These are phyloP conservation scores for Sterrhoptilus dennistouni DNA, from an alignment of 2,113 vertebrate species.

Conservation along the genomic window DNA sequence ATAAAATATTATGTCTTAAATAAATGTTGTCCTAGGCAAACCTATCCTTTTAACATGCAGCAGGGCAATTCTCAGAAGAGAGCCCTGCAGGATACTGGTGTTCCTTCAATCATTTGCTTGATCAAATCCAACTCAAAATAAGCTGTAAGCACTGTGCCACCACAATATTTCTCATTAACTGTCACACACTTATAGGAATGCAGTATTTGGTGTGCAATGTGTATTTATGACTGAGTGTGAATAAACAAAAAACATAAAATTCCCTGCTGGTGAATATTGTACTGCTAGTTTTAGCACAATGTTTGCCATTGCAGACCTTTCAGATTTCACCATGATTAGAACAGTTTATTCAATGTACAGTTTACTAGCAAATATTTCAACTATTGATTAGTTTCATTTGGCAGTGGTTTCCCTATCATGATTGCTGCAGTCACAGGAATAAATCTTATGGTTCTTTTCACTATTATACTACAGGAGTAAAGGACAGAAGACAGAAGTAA, in stretches of 20 bases:
- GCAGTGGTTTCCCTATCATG: not conserved
- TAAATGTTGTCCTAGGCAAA: not conserved
- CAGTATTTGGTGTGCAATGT: not conserved
- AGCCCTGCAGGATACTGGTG: not conserved
- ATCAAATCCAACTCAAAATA: not conserved
- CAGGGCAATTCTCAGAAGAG: not conserved
- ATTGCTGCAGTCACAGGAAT: not conserved
- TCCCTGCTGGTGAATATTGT: not conserved
- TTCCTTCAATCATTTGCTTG: not conserved
- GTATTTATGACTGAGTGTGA: not conserved
- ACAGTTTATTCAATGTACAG: not conserved
- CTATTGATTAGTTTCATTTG: not conserved
- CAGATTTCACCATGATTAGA: not conserved
- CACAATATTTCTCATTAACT: not conserved
- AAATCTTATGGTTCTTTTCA: not conserved
- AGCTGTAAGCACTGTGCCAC: not conserved
- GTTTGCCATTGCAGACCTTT: not conserved
- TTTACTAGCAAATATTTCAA: not conserved
- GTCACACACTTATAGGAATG: not conserved
- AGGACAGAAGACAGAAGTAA: not conserved
- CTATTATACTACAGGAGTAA: not conserved
- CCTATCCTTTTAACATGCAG: not conserved
- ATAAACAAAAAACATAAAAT: not conserved
- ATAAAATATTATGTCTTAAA: not conserved
- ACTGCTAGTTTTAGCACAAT: not conserved